Conservation (phyloP, 2,797 vertebrate species). For the Silurus aristotelis region DNA sequence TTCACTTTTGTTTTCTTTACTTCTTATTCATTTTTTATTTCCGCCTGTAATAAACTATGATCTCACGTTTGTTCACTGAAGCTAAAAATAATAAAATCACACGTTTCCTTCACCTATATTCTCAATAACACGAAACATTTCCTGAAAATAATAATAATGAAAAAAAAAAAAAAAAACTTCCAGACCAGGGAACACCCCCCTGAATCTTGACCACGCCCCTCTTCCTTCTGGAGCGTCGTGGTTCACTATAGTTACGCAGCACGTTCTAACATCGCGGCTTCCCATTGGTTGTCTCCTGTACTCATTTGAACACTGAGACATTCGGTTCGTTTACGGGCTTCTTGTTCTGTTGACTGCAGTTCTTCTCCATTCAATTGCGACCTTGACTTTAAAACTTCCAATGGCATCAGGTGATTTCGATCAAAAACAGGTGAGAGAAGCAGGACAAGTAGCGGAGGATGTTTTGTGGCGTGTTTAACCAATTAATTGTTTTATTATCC, state of each 20-base stretch:
- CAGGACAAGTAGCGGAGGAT: neutral
- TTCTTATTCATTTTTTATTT: no score
- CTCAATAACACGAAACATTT: no score
- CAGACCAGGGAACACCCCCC: no score
- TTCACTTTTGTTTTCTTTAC: no score
- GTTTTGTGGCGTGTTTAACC: neutral
- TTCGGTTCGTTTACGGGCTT: slow-evolving; percentile 46
- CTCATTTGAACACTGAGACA: slow-evolving; percentile 7
- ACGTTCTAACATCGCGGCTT: slow-evolving; percentile 19
- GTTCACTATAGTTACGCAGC: slow-evolving; percentile 63
- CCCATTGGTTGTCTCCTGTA: slow-evolving; percentile 52
- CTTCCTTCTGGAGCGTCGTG: slow-evolving; percentile 56
- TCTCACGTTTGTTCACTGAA: no score
- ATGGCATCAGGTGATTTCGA: neutral
- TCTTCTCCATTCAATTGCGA: slow-evolving; percentile 7
- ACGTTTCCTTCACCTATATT: no score
- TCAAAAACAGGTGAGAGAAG: slow-evolving; percentile 15
- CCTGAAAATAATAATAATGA: no score
- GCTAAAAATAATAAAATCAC: no score
- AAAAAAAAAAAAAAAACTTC: no score
- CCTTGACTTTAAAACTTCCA: slow-evolving; percentile 24
- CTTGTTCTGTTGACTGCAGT: neutral
- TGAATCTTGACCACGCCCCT: no score
- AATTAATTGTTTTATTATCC: neutral
- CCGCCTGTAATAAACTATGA: no score